phyloP scores from a whole-genome alignment of 1,140 invertebrate species.

The Nixonia krombeini region DNA sequence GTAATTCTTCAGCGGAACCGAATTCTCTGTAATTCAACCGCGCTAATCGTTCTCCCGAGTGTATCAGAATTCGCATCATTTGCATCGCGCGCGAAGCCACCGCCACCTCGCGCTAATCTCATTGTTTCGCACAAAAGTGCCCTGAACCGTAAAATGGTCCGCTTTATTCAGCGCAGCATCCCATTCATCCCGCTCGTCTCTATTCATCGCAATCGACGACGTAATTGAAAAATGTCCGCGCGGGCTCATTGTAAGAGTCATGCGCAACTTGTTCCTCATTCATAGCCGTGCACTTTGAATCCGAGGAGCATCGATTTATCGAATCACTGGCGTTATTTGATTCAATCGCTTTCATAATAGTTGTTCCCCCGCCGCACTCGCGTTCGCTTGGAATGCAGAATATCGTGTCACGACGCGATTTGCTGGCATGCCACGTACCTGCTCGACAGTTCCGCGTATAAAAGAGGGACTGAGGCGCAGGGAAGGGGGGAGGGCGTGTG shows the following conservation, averaged over 20 bases:
- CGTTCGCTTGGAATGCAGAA: conserved; percentile 23
- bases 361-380: conserved; percentile 11
- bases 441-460: conserved; percentile 13
- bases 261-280: neutral
- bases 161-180: too few relatives aligned
- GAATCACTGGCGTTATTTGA: conserved; percentile 12
- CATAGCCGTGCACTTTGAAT: neutral
- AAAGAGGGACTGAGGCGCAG: neutral
- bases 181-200: too few relatives aligned
- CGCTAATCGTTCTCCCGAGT: too few relatives aligned
- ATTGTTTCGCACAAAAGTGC: too few relatives aligned
- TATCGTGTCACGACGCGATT: conserved; percentile 23
- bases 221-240: neutral
- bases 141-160: too few relatives aligned
- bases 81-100: too few relatives aligned
- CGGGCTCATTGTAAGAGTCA: conserved; percentile 1
- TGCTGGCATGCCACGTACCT: conserved; percentile 24
- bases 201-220: too few relatives aligned
- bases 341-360: conserved; percentile 20
- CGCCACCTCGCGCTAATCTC: too few relatives aligned
- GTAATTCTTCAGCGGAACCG: too few relatives aligned
- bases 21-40: too few relatives aligned
- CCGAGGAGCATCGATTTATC: conserved; percentile 21
- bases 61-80: too few relatives aligned
- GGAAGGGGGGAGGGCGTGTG: conserved; percentile 4